Evolutionary conservation across 1,140 invertebrate species (phyloP).

Genomic region (Zaprionus ghesquierei): DNA sequence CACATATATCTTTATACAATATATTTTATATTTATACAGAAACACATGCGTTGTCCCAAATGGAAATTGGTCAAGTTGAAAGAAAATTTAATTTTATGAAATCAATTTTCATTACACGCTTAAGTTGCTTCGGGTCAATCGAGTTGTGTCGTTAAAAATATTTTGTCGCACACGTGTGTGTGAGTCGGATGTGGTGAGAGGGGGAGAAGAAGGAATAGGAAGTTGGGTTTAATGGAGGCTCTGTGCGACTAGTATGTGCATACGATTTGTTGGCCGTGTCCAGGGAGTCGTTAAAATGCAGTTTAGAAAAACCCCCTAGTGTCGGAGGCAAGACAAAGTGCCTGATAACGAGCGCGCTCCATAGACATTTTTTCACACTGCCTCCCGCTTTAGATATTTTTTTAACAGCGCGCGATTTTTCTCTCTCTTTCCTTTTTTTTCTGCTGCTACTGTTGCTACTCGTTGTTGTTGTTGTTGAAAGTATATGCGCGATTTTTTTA

Average conservation of each 20-base stretch:
- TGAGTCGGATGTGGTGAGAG: conserved; percentile 13
- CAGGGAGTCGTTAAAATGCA: conserved; percentile 73
- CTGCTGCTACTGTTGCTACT: neutral
- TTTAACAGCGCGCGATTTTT: neutral
- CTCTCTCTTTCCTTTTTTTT: neutral
- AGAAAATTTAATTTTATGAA: conserved; percentile 42
- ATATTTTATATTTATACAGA: neutral
- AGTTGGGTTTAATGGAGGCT: neutral
- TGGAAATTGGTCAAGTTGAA: conserved; percentile 35
- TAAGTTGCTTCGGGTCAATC: conserved; percentile 36
- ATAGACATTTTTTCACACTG: conserved; percentile 20
- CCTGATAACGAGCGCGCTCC: conserved; percentile 45
- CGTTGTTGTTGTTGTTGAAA: conserved; percentile 1
- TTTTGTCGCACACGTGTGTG: neutral
- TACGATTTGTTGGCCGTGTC: conserved; percentile 35
- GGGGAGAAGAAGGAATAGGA: neutral
- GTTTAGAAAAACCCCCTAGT: conserved; percentile 46
- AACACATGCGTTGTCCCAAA: conserved; percentile 7
- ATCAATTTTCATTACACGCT: conserved; percentile 71
- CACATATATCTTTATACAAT: conserved; percentile 1
- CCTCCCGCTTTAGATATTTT: conserved; percentile 13
- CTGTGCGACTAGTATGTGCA: neutral
- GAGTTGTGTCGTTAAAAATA: conserved; percentile 39
- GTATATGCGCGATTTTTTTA: conserved; percentile 35
- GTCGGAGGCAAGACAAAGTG: conserved; percentile 43